Evolutionary conservation across 2,797 vertebrate genomes (phyloP), one percentile per base, ranked within the genome.

Genomic region (Bufotes viridis): DNA sequence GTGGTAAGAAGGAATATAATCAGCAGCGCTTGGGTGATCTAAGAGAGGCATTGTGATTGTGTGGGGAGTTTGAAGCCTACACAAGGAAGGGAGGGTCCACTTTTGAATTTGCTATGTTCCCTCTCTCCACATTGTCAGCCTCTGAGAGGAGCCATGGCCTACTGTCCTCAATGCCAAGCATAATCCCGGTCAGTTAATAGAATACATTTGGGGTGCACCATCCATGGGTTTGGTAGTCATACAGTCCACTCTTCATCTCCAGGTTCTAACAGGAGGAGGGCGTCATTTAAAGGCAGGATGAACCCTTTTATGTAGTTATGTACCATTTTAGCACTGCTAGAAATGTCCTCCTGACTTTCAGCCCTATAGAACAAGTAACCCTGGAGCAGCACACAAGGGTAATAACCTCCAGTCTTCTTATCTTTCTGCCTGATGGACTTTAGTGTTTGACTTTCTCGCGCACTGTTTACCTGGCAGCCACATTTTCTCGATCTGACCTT

Each of bases 401-500:
- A 88, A 85, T 81, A 88, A 80, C 63, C 87, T 78, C 60, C 51
- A 74, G 75, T 81, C 78, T 14, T 63, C 69, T 89, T 89, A 89
- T 89, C 88, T 76, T 29, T 0, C 18, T 10, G 24, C 29, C 34
- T 57, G 84, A 53, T 89, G 88, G 84, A 86, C 88, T 89, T 89
- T 89, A 89, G 51, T 89, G 34, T 89, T 89, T 89, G 84, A 82
- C 80, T 89, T 86, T 82, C 78, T 75, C 63, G 2, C 20, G 11
- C 61, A 29, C 61, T 89, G 80, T 89, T 89, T 89, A 86, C 88
- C 58, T 78, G 22, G 69, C 70, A 51, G 63, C 49, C 69, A 78
- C 79, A 72, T 67, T 79, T 78, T 81, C 78, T 78, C 61, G 83
- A 63, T 80, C 60, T 83, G 88, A 89, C 88, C 88, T 89, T 89